phyloP scores from a whole-genome alignment of 2,113 vertebrate genomes.

The Ptychochromis oligacanthus region DNA sequence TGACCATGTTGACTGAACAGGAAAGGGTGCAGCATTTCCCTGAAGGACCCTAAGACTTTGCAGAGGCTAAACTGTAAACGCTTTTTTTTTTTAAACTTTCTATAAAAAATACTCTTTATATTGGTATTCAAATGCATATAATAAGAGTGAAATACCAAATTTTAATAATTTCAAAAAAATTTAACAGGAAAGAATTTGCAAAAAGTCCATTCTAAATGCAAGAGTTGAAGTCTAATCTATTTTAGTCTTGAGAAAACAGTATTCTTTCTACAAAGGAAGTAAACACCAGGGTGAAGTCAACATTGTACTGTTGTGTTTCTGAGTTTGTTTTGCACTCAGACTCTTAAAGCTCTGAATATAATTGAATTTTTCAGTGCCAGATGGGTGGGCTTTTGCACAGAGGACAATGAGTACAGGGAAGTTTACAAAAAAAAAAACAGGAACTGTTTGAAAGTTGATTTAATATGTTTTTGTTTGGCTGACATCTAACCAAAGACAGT shows the following conservation, averaged over 20 bases:
- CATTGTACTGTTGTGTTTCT: slow-evolving; percentile 8
- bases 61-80: not conserved
- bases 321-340: slow-evolving; percentile 25
- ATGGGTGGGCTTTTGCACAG: slow-evolving; percentile 47
- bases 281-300: slow-evolving; percentile 8
- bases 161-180: not conserved
- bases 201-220: not conserved
- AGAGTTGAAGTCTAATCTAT: slow-evolving; percentile 4
- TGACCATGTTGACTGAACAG: not conserved
- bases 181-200: slow-evolving; percentile 1
- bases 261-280: not conserved
- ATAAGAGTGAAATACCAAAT: not conserved
- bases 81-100: no score
- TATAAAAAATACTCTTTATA: not conserved
- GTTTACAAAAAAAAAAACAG: not conserved
- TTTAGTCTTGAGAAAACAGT: slow-evolving; percentile 4
- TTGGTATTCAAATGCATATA: not conserved
- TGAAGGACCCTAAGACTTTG: not conserved
- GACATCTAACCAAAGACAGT: not conserved
- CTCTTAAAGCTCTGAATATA: slow-evolving; percentile 11
- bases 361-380: slow-evolving; percentile 50
- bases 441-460: not conserved
- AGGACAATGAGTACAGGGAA: slow-evolving; percentile 2
- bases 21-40: not conserved
- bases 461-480: slow-evolving; percentile 13